Conservation (phyloP, 2,888 invertebrate genomes). For the Pachymerium ferrugineum region DNA sequence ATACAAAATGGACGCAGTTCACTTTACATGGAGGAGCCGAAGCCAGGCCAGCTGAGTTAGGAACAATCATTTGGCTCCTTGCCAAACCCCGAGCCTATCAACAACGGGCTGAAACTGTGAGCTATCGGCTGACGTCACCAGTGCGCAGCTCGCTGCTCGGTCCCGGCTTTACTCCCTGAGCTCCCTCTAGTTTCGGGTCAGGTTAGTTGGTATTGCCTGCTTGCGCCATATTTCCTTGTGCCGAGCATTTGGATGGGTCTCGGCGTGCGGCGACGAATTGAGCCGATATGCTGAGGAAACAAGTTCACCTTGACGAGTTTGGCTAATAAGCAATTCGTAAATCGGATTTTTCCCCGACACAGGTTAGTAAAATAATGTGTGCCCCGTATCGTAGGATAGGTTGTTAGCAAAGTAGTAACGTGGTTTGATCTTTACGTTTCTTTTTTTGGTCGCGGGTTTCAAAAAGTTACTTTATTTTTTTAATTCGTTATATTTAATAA, state of each 20-base stretch:
- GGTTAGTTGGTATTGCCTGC: constrained; percentile 23
- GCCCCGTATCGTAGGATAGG: not conserved
- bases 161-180: not conserved
- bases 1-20: not conserved
- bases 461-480: not conserved
- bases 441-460: not conserved
- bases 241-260: constrained; percentile 3
- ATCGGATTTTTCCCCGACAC: not conserved
- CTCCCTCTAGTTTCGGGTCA: constrained; percentile 28
- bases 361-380: constrained; percentile 2
- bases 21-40: constrained; percentile 27
- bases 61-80: constrained; percentile 25
- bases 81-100: constrained; percentile 14
- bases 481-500: not conserved
- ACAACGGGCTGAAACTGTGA: not conserved
- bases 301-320: constrained; percentile 31
- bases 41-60: constrained; percentile 20
- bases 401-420: not conserved
- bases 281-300: constrained; percentile 12
- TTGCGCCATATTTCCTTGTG: constrained; percentile 31
- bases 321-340: constrained; percentile 20
- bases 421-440: not conserved
- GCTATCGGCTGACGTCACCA: constrained; percentile 17
- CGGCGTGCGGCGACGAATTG: not conserved
- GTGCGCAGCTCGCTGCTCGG: not conserved